Evolutionary conservation across 2,113 vertebrate genomes (phyloP).

Genomic region (Chamaetylas fuelleborni): DNA sequence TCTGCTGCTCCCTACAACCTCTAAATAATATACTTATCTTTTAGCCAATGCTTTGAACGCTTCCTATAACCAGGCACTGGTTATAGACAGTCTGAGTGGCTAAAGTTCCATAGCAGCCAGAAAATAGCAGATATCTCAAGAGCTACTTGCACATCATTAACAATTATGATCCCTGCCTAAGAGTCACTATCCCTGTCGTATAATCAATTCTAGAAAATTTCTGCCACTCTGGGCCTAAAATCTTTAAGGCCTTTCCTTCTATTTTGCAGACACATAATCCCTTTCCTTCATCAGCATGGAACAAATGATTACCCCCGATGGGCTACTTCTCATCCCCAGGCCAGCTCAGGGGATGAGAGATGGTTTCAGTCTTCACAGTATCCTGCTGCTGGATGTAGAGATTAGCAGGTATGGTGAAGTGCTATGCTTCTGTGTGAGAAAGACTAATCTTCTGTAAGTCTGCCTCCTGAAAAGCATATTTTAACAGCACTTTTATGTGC

Average conservation of each 20-base stretch:
- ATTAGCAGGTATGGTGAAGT: neutral
- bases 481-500: neutral
- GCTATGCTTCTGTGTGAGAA: neutral
- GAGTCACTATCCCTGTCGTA: fast-evolving
- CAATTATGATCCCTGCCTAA: fast-evolving
- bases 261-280: neutral
- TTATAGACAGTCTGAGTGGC: neutral
- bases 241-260: neutral
- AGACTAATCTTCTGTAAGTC: neutral
- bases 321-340: neutral
- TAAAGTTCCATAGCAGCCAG: neutral
- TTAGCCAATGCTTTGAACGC: neutral
- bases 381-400: neutral
- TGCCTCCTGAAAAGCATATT: neutral
- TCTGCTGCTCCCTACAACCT: neutral
- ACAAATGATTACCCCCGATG: neutral
- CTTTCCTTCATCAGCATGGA: neutral
- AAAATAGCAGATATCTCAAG: neutral
- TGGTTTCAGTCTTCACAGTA: neutral
- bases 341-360: neutral
- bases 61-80: neutral
- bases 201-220: neutral
- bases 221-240: neutral
- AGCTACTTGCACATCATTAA: neutral
- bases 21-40: neutral